Evolutionary conservation across 2,888 invertebrate genomes (phyloP).

Genomic region (Polia nebulosa): DNA sequence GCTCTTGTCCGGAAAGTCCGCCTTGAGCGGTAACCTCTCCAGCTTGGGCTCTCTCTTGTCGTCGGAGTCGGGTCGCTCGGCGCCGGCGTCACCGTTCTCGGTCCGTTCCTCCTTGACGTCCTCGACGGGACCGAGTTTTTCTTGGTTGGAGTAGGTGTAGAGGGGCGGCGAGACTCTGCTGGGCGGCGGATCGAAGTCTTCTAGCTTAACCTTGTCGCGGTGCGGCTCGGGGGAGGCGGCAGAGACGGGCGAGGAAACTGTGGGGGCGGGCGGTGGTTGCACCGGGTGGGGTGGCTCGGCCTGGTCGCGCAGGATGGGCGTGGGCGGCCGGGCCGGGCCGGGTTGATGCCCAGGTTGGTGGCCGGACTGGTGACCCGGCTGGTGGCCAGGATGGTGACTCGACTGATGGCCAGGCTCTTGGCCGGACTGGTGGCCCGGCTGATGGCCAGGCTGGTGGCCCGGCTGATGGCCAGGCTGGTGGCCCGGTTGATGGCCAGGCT

Average conservation of each 20-base stretch:
- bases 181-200: constrained; percentile 92
- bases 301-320: constrained; percentile 49
- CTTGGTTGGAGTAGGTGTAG: constrained; percentile 95
- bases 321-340: constrained; percentile 63
- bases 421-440: too few species aligned
- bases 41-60: constrained; percentile 73
- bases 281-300: constrained; percentile 43
- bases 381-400: too few species aligned
- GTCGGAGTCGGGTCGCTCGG: constrained; percentile 50
- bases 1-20: constrained; percentile 91
- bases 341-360: too few species aligned
- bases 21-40: constrained; percentile 85
- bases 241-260: constrained; percentile 20
- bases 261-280: constrained; percentile 18
- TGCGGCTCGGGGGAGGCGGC: constrained; percentile 40
- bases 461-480: too few species aligned
- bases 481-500: too few species aligned
- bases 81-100: constrained; percentile 79
- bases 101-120: constrained; percentile 88
- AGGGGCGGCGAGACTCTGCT: constrained; percentile 94
- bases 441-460: too few species aligned
- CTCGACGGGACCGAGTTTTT: constrained; percentile 82
- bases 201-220: constrained; percentile 74
- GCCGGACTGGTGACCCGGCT: too few species aligned
- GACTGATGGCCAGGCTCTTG: too few species aligned